These are phyloP conservation scores for Solen grandis DNA, from an alignment of 1,140 invertebrate species.

Conservation along the genomic window DNA sequence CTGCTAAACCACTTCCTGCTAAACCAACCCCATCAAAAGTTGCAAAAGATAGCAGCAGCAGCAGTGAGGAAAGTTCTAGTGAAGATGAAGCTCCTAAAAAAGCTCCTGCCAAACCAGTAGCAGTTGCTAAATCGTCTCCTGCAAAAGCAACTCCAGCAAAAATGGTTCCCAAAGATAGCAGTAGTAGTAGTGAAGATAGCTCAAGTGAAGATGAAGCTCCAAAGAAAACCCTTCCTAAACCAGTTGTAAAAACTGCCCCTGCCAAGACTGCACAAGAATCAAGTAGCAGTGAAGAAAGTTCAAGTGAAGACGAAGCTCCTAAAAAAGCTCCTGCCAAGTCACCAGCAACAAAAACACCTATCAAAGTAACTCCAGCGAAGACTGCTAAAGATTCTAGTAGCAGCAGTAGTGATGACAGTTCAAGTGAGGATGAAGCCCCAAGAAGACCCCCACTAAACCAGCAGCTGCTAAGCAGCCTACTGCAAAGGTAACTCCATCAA, in stretches of 20 bases:
- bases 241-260: constrained; percentile 10
- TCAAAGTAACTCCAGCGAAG: not conserved
- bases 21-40: constrained; percentile 25
- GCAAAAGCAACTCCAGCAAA: constrained; percentile 37
- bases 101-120: not conserved
- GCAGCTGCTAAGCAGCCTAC: constrained; percentile 13
- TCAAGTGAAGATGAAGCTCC: constrained; percentile 39
- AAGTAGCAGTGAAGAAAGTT: constrained; percentile 2
- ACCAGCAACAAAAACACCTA: too few relatives aligned
- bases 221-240: constrained; percentile 18
- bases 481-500: not conserved
- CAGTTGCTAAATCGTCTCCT: not conserved
- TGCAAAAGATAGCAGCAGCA: constrained; percentile 5
- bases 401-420: constrained; percentile 26
- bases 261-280: not conserved
- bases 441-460: constrained; percentile 7
- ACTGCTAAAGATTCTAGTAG: constrained; percentile 36
- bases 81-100: constrained; percentile 15
- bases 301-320: constrained; percentile 24
- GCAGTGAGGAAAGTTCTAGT: constrained; percentile 30
- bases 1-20: constrained; percentile 23
- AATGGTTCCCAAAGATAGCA: constrained; percentile 7
- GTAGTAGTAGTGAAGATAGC: constrained; percentile 24
- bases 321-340: constrained; percentile 5
- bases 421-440: constrained; percentile 42